Base-by-base conservation (phyloP, 2,888 invertebrate genomes). In the Sarcophaga rosellei region DNA sequence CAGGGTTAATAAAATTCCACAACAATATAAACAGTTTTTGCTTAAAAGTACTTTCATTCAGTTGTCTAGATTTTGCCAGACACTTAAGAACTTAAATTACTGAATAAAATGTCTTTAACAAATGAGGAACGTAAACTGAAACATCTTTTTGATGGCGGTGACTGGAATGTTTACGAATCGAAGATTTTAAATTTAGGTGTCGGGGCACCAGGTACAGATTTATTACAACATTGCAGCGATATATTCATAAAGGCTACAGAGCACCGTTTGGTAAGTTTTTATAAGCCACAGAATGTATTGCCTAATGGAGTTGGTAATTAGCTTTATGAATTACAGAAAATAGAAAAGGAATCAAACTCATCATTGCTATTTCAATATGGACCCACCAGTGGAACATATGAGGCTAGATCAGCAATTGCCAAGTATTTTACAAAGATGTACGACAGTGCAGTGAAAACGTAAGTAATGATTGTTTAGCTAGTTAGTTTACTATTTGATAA, bases 201-300 rank as follows among this genome's bases (percentile, higher is more conserved):
- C 1, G 95, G 95, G 11, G 94, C 94, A 11, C 95, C 94, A 1
- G 94, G 95, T 0, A 94, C 94, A 2, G 94, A 94, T 89, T 89
- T 94, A 6, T 91, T 95, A 3, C 90, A 92, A 83, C 89, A 93
- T 63, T 94, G 94, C 82, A 92, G 92, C 23, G 91, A 93, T 15
- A 92, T 94, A 74, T 93, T 95, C 88, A 90, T 91, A 70, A 91
- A 90, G 88, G 94, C 94, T 0, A 94, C 94, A 0, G 88, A 89
- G 57, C 94, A 94, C 88, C 92, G 94, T 89, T 90, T 94, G 94
- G 94, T 93, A 88, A 85, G 79, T 73, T 21, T 10, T 63, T 3
- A 12, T 15, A n/a, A 1, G n/a, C 1, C 15, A 1, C 1, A 2
- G 1, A 0, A 53, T 15, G 12, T 53, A 53, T 12, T 15, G 53